These are phyloP conservation scores for Conus canariensis DNA, from an alignment of 2,888 invertebrate genomes.

Conservation along the genomic window DNA sequence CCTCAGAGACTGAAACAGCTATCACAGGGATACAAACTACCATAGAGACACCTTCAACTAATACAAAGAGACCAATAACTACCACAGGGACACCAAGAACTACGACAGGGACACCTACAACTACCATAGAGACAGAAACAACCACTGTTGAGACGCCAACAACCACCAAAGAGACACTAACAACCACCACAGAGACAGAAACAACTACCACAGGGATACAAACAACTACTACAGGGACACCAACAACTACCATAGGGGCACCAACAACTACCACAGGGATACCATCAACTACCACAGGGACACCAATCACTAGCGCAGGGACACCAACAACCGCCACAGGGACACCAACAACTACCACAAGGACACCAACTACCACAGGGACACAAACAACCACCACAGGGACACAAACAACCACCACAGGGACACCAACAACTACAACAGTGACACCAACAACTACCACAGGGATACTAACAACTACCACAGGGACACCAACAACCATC, in stretches of 20 bases:
- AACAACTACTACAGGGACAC: not conserved
- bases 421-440: not conserved
- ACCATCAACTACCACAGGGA: not conserved
- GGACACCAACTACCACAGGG: not conserved
- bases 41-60: not conserved
- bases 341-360: not conserved
- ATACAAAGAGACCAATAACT: not conserved
- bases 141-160: not conserved
- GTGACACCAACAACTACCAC: no score
- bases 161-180: not conserved
- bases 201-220: not conserved
- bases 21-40: not conserved
- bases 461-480: no score
- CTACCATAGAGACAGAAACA: not conserved
- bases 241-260: not conserved
- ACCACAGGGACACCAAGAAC: not conserved
- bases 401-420: not conserved
- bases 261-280: not conserved
- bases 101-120: no score
- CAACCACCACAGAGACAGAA: not conserved
- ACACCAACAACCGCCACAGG: not conserved
- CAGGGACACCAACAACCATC: no score
- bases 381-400: slow-evolving; percentile 5
- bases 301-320: not conserved
- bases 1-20: slow-evolving; percentile 1